Base-by-base conservation (phyloP, 2,113 vertebrate species). In the Procavia capensis region DNA sequence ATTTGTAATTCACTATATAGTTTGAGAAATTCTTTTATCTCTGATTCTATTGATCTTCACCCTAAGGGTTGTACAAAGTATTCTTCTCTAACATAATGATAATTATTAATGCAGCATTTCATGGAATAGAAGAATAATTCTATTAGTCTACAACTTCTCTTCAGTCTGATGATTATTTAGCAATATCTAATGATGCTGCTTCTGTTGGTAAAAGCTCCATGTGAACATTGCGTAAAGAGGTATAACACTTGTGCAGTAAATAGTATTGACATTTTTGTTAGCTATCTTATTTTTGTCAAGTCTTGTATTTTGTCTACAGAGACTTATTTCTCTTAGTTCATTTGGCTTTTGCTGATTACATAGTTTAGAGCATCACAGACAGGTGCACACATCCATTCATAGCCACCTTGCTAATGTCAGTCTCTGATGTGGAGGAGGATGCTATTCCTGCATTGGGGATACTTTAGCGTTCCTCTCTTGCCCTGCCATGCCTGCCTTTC, bases 21-120 rank as follows among this genome's bases (percentile, higher is more conserved):
- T 63, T 93, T 64, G 45, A 91, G 22, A 92, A 72, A 83, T 85
- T 68, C 22, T 93, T 92, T 85, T 43, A 24, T 93, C 72, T 86
- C 20, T 87, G 75, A 91, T 81, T 9, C 19, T 79, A 47, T n/a
- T 82, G 68, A 80, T 87, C 66, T 94, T 88, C 66, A 90, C 41
- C 76, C 81, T 93, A 79, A 92, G 61, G n/a, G 27, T 36, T 36
- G 3, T 34, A 59, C 81, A 61, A 94, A 20, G 78, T 93, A 75
- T 82, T 36, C 87, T 13, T 31, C 39, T 14, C 27, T 80, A 43
- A 41, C 34, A 2, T 16, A 82, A 57, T 64, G 34, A 50, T 29
- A 83, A 29, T 50, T 90, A 54, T 54, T 81, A 11, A 39, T 87
- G n/a, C 14, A 74, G 45, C 54, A 76, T 36, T 64, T 36, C 27